Base-by-base conservation (phyloP, 2,797 vertebrate species). In the Epinephelus coioides region DNA sequence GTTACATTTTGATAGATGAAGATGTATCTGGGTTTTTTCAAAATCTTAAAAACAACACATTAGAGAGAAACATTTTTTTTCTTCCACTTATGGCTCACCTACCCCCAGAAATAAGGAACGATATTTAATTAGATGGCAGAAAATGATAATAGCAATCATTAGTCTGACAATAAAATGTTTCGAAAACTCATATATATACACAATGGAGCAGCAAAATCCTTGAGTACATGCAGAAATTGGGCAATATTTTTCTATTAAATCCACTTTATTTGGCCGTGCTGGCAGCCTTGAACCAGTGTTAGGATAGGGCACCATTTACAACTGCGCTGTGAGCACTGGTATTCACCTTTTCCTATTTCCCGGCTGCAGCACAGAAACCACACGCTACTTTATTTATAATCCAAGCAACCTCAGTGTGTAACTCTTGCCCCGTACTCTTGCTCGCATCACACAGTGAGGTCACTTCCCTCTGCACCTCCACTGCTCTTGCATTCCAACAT, bases 361-460 rank as follows among this genome's bases (percentile, higher is more conserved):
- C 87, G 75, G 84, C 86, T 91, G 82, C 86, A 79, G 89, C 86
- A 87, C 87, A 92, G 89, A 92, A 93, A 92, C 90, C 89, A 55
- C 85, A 86, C 69, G 73, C 79, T 93, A 92, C 90, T 95, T 96
- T 96, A 95, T 96, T 96, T 96, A 95, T 95, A 96, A 95, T 94
- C 94, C 88, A 88, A 85, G 91, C 93, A 93, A 94, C 93, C 95
- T 92, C 88, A 62, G 79, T 86, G 90, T 88, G 89, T 88, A 94
- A 94, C 94, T 94, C 87, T 88, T 94, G 91, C 91, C 92, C 89
- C 62, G 57, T 92, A 81, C 90, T 91, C 86, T 90, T 91, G 88
- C 92, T 92, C 83, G 88, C 94, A 95, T 95, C 94, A 95, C 92
- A 95, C 91, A 81, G 87, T 72, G 85, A 91, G 95, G 94, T 96